A percentile compares a stretch with the other conserved stretches of the same genome.
Conservation (phyloP, 2,888 invertebrate species). For the Melikaiella ostensackeni region DNA sequence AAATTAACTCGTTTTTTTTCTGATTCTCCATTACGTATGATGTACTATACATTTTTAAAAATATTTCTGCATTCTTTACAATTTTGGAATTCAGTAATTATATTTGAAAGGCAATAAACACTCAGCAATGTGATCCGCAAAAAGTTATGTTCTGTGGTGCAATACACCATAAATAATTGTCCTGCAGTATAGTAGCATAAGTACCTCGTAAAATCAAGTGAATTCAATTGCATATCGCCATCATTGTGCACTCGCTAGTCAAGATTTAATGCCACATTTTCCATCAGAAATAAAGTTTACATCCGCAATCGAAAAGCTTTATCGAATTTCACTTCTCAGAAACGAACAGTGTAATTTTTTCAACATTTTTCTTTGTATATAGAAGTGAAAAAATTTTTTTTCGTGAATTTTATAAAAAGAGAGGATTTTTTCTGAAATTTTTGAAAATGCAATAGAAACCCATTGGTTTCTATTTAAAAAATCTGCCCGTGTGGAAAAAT, state of each 20-base stretch:
- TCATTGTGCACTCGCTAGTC: constrained; percentile 21
- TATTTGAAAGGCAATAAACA: constrained; percentile 23
- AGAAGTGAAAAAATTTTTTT: no score
- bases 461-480: no score
- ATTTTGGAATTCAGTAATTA: neutral
- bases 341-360: neutral
- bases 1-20: neutral
- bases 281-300: constrained; percentile 19
- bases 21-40: neutral
- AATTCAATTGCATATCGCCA: constrained; percentile 25
- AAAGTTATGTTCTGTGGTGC: constrained; percentile 13
- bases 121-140: neutral
- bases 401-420: no score
- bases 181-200: neutral
- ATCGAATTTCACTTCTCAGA: neutral
- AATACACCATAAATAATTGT: constrained; percentile 10
- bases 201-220: constrained; percentile 12
- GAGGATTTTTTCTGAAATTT: no score
- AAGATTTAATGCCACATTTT: constrained; percentile 24
- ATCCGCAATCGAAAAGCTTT: neutral
- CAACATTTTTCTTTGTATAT: neutral
- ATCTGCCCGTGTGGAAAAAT: no score
- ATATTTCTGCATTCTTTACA: neutral
- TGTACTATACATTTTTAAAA: neutral
- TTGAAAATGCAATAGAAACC: no score